Evolutionary conservation across 2,113 vertebrate species (phyloP).

Genomic region (Poecilia latipinna): DNA sequence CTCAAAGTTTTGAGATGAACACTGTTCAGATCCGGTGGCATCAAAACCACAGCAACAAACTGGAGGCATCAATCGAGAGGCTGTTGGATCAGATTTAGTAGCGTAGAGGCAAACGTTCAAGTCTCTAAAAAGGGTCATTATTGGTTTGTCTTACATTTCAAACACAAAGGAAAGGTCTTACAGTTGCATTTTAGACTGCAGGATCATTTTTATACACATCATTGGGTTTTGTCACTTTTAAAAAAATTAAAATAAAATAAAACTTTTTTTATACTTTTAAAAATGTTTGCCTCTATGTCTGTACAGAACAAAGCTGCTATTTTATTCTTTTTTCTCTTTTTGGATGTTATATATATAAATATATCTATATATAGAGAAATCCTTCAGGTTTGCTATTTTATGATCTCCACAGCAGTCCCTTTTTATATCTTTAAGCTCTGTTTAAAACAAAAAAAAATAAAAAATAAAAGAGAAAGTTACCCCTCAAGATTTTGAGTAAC

Average conservation of each 20-base stretch:
- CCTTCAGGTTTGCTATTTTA: constrained; percentile 92
- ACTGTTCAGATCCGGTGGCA: constrained; percentile 29
- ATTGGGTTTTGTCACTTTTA: constrained; percentile 93
- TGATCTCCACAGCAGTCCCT: constrained; percentile 82
- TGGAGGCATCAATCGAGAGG: constrained; percentile 49
- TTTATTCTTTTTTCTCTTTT: constrained; percentile 95
- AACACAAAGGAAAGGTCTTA: constrained; percentile 83
- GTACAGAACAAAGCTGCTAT: constrained; percentile 99
- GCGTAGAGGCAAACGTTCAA: constrained; percentile 33
- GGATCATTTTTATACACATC: constrained; percentile 91
- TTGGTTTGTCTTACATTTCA: constrained; percentile 84
- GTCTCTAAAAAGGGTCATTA: constrained; percentile 76
- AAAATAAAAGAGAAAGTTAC: constrained; percentile 47
- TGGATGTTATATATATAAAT: constrained; percentile 58
- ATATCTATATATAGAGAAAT: constrained; percentile 71
- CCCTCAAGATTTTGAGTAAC: constrained; percentile 83
- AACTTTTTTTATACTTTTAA: constrained; percentile 93
- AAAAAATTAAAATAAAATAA: constrained; percentile 84
- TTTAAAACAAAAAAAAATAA: constrained; percentile 59
- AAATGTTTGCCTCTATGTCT: constrained; percentile 96
- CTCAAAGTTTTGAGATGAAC: constrained; percentile 41
- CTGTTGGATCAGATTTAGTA: constrained; percentile 48
- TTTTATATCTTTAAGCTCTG: constrained; percentile 88
- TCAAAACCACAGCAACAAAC: constrained; percentile 36
- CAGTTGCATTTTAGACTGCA: constrained; percentile 92